phyloP scores from a whole-genome alignment of 2,888 invertebrate species.

The Temnothorax unifasciatus region DNA sequence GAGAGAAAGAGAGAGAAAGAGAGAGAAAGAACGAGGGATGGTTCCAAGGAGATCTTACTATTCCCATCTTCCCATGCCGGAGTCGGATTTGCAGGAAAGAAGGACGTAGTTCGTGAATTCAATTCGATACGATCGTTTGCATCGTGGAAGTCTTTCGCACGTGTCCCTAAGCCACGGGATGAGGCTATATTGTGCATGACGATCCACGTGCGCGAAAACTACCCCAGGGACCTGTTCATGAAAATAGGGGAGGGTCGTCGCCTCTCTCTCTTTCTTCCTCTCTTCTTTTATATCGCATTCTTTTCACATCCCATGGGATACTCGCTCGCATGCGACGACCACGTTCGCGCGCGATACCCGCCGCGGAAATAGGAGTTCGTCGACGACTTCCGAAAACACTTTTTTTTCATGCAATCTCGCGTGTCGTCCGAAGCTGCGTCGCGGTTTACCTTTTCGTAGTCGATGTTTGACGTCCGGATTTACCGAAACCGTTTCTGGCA shows the following conservation, averaged over 20 bases:
- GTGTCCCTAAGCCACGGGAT: constrained; percentile 16
- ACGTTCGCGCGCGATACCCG: constrained; percentile 21
- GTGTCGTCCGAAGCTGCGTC: neutral
- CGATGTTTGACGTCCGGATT: constrained; percentile 11
- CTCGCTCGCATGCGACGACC: constrained; percentile 28
- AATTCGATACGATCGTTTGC: constrained; percentile 53
- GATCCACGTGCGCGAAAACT: constrained; percentile 47
- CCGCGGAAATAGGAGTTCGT: constrained; percentile 40
- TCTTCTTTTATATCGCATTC: neutral
- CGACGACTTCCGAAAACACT: constrained; percentile 32
- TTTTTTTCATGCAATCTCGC: constrained; percentile 44
- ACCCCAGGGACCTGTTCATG: constrained; percentile 62
- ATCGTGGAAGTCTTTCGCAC: constrained; percentile 11
- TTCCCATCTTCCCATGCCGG: neutral
- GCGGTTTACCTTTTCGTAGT: constrained; percentile 2
- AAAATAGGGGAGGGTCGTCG: constrained; percentile 52
- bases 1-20: neutral
- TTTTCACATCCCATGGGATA: constrained; percentile 35
- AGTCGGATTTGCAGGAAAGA: constrained; percentile 21
- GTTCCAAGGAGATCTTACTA: neutral
- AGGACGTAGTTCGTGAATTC: constrained; percentile 40
- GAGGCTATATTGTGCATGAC: constrained; percentile 52
- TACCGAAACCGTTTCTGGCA: neutral
- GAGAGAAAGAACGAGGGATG: neutral
- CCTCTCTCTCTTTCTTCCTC: neutral